These are phyloP conservation scores for Oegoconia quadripuncta DNA, from an alignment of 2,888 invertebrate genomes.

Conservation along the genomic window DNA sequence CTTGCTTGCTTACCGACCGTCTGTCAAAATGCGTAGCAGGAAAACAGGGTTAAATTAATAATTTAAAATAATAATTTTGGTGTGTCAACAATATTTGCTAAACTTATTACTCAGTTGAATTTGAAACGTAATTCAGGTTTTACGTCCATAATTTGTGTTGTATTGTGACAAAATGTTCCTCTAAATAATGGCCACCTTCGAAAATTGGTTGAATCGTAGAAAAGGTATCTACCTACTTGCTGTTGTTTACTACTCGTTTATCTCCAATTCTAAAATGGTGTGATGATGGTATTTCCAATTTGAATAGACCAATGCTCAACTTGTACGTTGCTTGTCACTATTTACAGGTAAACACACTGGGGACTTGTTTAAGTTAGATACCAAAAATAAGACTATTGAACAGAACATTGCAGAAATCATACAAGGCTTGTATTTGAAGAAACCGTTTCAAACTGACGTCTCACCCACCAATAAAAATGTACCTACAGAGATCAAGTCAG, in stretches of 20 bases:
- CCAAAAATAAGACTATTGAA: slow-evolving; percentile 76
- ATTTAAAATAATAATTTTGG: slow-evolving; percentile 32
- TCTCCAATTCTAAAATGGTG: no score
- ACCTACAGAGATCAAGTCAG: slow-evolving; percentile 69
- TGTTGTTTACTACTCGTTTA: slow-evolving; percentile 14
- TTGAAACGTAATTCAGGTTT: slow-evolving; percentile 21
- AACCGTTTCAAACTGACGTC: slow-evolving; percentile 56
- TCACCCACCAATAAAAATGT: slow-evolving; percentile 60
- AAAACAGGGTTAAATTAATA: slow-evolving; percentile 49
- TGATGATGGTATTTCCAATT: no score
- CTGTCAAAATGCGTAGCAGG: slow-evolving; percentile 30
- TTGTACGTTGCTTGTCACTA: not conserved
- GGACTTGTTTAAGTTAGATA: slow-evolving; percentile 82
- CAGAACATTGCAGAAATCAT: slow-evolving; percentile 83
- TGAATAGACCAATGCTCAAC: no score
- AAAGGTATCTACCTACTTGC: slow-evolving; percentile 67
- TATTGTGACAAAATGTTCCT: slow-evolving; percentile 33
- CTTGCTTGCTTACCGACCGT: slow-evolving; percentile 22
- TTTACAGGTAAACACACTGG: slow-evolving; percentile 76
- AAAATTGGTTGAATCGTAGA: slow-evolving; percentile 71
- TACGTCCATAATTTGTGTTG: slow-evolving; percentile 15
- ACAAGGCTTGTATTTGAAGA: slow-evolving; percentile 76
- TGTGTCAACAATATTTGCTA: slow-evolving; percentile 29
- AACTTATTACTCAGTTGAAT: slow-evolving; percentile 13
- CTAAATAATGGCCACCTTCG: slow-evolving; percentile 72